These are phyloP conservation scores for Maniola hyperantus DNA, from an alignment of 2,888 invertebrate species.

Conservation along the genomic window DNA sequence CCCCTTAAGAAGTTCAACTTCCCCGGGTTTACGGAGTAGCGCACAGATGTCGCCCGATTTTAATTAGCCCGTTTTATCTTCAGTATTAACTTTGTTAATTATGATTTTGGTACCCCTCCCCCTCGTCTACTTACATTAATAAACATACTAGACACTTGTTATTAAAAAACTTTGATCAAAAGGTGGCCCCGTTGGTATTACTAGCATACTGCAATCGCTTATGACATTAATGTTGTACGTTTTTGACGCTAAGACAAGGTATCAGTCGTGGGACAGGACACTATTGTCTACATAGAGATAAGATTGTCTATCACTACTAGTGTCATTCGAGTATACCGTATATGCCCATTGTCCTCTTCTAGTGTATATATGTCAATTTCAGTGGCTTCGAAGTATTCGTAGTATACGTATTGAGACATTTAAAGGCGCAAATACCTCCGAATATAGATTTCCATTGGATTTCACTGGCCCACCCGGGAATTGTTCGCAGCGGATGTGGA, in stretches of 20 bases:
- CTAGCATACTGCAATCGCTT: no score
- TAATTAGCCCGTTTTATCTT: constrained; percentile 36
- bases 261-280: no score
- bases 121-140: background rate
- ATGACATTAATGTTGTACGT: no score
- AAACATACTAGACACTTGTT: constrained; percentile 24
- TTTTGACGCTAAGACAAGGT: no score
- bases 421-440: constrained; percentile 19
- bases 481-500: constrained; percentile 35
- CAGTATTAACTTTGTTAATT: constrained; percentile 38
- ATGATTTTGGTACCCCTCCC: constrained; percentile 21
- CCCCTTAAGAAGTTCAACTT: constrained; percentile 17
- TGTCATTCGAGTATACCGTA: no score
- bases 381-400: background rate
- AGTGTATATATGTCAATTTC: no score
- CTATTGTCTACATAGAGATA: no score
- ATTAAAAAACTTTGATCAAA: constrained; percentile 30
- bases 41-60: constrained; percentile 32
- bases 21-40: constrained; percentile 4
- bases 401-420: constrained; percentile 17
- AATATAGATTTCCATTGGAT: constrained; percentile 30
- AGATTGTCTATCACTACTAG: no score
- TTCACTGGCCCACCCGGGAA: constrained; percentile 32
- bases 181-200: no score
- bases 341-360: no score